Evolutionary conservation across 2,113 vertebrate genomes (phyloP), one percentile per base, ranked within the genome.

Genomic region (Sula dactylatra): DNA sequence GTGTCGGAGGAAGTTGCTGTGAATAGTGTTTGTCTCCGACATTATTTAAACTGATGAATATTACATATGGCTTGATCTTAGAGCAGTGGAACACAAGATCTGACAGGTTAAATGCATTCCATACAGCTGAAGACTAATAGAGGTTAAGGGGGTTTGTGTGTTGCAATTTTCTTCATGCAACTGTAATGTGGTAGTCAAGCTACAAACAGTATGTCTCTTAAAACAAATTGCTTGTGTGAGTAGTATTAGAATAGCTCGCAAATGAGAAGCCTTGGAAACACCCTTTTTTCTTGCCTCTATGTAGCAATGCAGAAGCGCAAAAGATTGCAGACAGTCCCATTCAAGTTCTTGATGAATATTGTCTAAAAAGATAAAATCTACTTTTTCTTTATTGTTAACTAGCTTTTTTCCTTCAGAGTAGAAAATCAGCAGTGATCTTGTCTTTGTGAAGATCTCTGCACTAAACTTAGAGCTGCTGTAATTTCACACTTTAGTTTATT

Each of bases 61-160:
- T 92, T 97, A 89, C 93, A 93, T 87, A 94, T 82, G 52, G 61
- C 94, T 97, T 91, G 74, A 85, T 94, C 95, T 95, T 95, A 44
- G 70, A 97, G 72, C 56, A 56, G 70, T 87, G 70, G 69, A 96
- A 94, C 94, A 96, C 72, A 96, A 95, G 94, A 95, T 91, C 80
- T 94, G 95, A 94, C 92, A 96, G 88, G 83, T 93, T 97, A 94
- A 96, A 96, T 91, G 78, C 88, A 93, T 94, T 94, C 83, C 81
- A 84, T 82, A 64, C 49, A 92, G 47, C 61, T 82, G 78, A 94
- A 93, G 93, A 97, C 91, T 94, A 94, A 95, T 86, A 84, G 88
- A 94, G 86, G 94, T 95, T 96, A 94, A 96, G 80, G 76, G 82
- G 42, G 34, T 66, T 96, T 95, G 72, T 84, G 88, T 93, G 65